Base-by-base conservation (phyloP, 2,797 vertebrate species). In the Toxotes lorentzi region DNA sequence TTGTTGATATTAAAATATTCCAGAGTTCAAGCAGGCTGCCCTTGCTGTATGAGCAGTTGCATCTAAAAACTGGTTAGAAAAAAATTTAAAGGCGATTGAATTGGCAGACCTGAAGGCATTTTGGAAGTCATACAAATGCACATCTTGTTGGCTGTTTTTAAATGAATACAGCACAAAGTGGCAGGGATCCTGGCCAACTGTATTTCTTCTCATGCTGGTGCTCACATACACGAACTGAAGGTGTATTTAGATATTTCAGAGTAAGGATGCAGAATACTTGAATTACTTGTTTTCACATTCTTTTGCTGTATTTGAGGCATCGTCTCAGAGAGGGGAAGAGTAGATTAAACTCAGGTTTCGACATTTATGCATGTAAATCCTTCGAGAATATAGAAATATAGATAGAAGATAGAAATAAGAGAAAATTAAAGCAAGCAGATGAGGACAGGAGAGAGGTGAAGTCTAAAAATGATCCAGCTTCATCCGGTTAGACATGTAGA, bases 41-140 rank as follows among this genome's bases (percentile, higher is more conserved):
- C 32, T 14, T 65, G 30, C 41, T 45, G 53, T 35, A 0, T 3
- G 47, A 74, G 63, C 65, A n/a, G 59, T 73, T 40, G 23, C 41
- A 57, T 84, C 50, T 43, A 32, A 43, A 43, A 38, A 59, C 79
- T 60, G 30, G 54, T 57, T 59, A 7, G 53, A 60, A 53, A 54
- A 53, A 76, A 4, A 76, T 57, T 68, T 79, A 75, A 65, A 43
- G 24, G 13, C 54, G 16, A 63, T 35, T n/a, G 63, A 58, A 61
- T 78, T 73, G 70, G 72, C 75, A 76, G 64, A 70, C 62, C 32
- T 45, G 5, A 35, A 13, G 41, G 32, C 45, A 41, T 72, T 81
- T 76, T 82, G 79, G 76, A 86, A 65, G 65, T 54, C 27, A 38
- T 60, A 73, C 75, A 80, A 76, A 73, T 73, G 47, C 65, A 64